These are phyloP conservation scores for Mimachlamys varia DNA, from an alignment of 2,888 invertebrate species.

Conservation along the genomic window DNA sequence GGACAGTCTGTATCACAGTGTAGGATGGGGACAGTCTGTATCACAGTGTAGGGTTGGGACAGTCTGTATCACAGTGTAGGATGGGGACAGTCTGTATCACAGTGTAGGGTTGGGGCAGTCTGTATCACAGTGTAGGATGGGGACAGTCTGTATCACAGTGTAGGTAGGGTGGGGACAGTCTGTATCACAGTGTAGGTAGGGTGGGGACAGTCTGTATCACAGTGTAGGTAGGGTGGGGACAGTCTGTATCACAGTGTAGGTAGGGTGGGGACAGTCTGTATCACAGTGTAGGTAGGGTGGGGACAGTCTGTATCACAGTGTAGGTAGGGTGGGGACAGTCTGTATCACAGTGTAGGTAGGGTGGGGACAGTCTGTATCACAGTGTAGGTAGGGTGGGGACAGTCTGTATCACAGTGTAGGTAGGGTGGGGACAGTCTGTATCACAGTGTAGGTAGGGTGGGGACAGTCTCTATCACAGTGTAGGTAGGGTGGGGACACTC, in stretches of 20 bases:
- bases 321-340: background rate
- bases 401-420: conserved; percentile 12
- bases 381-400: background rate
- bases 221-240: background rate
- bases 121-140: background rate
- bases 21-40: background rate
- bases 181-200: background rate
- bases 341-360: background rate
- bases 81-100: background rate
- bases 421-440: background rate
- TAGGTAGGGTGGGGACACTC: background rate
- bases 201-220: background rate
- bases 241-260: background rate
- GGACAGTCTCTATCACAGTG: background rate
- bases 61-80: background rate
- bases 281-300: background rate
- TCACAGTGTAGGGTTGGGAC: background rate
- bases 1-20: background rate
- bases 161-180: background rate
- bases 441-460: background rate
- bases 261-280: background rate
- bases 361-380: background rate
- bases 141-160: background rate
- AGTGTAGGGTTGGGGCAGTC: background rate
- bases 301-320: background rate